Base-by-base conservation (phyloP, 2,888 invertebrate genomes). In the Aleiodes leptofemur region DNA sequence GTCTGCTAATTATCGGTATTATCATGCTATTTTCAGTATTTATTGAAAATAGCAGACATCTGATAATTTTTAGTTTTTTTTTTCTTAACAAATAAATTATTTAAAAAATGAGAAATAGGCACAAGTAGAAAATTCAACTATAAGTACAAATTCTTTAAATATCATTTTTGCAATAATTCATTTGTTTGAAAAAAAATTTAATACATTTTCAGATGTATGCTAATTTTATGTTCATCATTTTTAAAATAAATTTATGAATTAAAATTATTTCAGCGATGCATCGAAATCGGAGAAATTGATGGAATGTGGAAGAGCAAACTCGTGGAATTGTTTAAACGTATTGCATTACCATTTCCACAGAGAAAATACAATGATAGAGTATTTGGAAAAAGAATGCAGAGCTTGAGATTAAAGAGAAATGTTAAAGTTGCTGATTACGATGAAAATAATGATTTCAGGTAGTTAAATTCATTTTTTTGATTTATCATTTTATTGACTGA, bases 261-360 rank as follows among this genome's bases (percentile, higher is more conserved):
- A 50, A 51, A 50, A n/a, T 70, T 73, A 66, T 77, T 43, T 53
- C 72, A 88, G 88, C 85, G 83, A 53, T 87, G 88, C 70, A 87
- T 88, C 34, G 82, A 85, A 57, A 70, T 84, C 48, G 79, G 78
- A 31, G 76, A 81, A 23, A 80, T 83, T 9, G 80, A 82, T 31
- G 80, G 56, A 68, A 73, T 84, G 48, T 80, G 77, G 50, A 86
- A 82, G 77, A 73, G 73, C 11, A 83, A 87, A 77, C 78, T 88
- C 29, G 69, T 88, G 64, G 85, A 87, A 73, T 80, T 87, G 38
- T 88, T 83, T 70, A 84, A 82, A 66, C 81, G 83, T 56, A 78
- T 88, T 9, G 87, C 85, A 7, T 78, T 88, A 74, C 88, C 88
- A 0, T 74, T 87, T 68, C 86, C 88, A 3, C 88, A 86, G 77